Evolutionary conservation across 2,888 invertebrate species (phyloP), one percentile per base, ranked within the genome.

Genomic region (Clistopyga incitator): DNA sequence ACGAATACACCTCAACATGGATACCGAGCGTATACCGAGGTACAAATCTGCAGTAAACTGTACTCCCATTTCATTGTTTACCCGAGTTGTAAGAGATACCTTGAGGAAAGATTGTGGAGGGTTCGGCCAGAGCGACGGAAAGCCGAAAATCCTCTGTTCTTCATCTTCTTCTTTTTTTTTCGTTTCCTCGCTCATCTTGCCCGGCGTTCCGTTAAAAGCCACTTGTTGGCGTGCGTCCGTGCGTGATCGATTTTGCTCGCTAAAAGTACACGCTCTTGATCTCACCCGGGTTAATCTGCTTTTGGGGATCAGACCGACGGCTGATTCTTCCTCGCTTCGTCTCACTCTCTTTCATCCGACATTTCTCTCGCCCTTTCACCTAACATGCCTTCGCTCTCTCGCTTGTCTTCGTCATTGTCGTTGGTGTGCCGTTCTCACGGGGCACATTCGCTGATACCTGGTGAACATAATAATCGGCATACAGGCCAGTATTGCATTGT

Each of bases 161-260:
- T 42, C 47, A 15, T 23, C 23, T 56, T 59, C 42, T 52, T n/a
- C 50, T 61, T 68, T 61, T 45, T 13, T 42, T 13, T 54, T 52
- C n/a, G n/a, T n/a, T 52, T 65, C 34, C 18, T 18, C 82, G 78
- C 80, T 80, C 84, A 81, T 79, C 65, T 71, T 71, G 67, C 67
- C 76, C 82, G 82, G 82, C 86, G 87, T 88, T 88, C 88, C 86
- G 90, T 90, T 90, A 90, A 91, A 90, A 90, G 91, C 88, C 90
- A 91, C 92, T 92, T 91, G 92, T 92, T 91, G 87, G 85, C 88
- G 85, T 90, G 89, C 91, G 90, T 88, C 90, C 91, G 91, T 88
- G 91, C 92, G 89, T 92, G 88, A 90, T 89, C 90, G 89, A 92
- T 92, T 90, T 86, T 87, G 47, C 88, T 89, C 88, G 88, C 88